These are phyloP conservation scores for Acronicta leporina DNA, from an alignment of 2,888 invertebrate species.

Conservation along the genomic window DNA sequence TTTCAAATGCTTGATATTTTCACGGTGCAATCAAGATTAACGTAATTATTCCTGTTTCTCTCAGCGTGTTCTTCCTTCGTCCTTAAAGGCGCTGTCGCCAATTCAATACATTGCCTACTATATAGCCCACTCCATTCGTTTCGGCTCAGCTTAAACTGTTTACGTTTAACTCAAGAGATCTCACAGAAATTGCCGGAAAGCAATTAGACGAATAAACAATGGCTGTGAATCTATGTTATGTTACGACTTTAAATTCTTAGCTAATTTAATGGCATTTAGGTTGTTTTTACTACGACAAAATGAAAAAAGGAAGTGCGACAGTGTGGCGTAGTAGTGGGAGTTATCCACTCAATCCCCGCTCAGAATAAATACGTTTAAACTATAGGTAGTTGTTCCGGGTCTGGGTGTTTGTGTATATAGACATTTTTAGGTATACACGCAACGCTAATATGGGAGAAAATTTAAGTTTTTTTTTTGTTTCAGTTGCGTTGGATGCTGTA, in stretches of 20 bases:
- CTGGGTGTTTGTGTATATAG: too few relatives aligned
- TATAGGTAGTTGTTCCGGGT: too few relatives aligned
- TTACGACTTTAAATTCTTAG: not conserved
- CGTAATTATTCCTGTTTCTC: conserved; percentile 20
- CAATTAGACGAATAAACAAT: conserved; percentile 46
- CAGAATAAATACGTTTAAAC: too few relatives aligned
- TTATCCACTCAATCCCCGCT: too few relatives aligned
- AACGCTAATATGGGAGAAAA: too few relatives aligned
- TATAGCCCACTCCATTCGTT: conserved; percentile 5
- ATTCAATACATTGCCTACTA: conserved; percentile 29
- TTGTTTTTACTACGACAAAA: too few relatives aligned
- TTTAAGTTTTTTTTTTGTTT: too few relatives aligned
- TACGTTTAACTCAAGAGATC: conserved; percentile 37
- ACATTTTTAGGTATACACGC: too few relatives aligned
- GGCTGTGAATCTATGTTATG: not conserved
- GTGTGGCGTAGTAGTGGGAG: too few relatives aligned
- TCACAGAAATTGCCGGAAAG: conserved; percentile 33
- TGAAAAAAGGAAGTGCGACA: too few relatives aligned
- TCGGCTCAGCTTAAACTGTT: conserved; percentile 36
- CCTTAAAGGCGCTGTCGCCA: conserved; percentile 5
- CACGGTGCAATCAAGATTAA: not conserved
- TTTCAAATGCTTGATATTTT: not conserved
- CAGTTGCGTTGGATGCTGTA: too few relatives aligned
- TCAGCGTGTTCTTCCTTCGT: not conserved
- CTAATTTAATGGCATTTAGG: not conserved